These are phyloP conservation scores for Philypnodon macrostomus DNA, from an alignment of 2,797 vertebrate species.

Conservation along the genomic window DNA sequence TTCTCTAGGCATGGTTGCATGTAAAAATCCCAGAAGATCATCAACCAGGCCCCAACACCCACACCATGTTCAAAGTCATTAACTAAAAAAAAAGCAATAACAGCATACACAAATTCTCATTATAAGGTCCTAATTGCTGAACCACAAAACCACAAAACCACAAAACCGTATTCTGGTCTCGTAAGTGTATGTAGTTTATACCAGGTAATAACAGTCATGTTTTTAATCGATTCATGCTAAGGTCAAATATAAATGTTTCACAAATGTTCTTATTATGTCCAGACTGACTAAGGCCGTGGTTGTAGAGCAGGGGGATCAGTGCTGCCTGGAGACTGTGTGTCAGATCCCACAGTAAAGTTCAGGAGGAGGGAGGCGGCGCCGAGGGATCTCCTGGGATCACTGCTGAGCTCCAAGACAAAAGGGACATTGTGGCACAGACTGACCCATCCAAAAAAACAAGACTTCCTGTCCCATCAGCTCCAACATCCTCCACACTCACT, in stretches of 20 bases:
- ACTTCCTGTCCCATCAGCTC: constrained; percentile 66
- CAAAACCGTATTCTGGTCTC: no score
- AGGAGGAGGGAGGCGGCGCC: constrained; percentile 16
- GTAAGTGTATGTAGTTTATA: no score
- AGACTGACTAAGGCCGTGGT: constrained; percentile 50
- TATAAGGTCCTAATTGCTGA: no score
- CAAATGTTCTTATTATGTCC: constrained; percentile 37
- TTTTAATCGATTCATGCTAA: no score
- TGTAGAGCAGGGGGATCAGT: constrained; percentile 37
- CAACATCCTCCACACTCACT: constrained; percentile 48
- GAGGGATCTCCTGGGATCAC: constrained; percentile 54
- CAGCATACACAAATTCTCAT: no score
- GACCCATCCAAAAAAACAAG: constrained; percentile 55
- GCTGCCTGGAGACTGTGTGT: constrained; percentile 50
- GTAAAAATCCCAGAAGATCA: no score
- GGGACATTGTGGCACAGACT: constrained; percentile 63
- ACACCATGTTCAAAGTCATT: no score
- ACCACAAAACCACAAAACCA: no score
- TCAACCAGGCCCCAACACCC: no score
- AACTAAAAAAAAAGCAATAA: no score
- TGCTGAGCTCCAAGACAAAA: constrained; percentile 59
- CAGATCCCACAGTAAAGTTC: constrained; percentile 40
- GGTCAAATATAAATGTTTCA: constrained; percentile 27
- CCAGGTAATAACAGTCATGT: no score
- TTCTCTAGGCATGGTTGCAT: no score